A percentile compares a stretch with the other conserved stretches of the same genome.
phyloP scores from a whole-genome alignment of 2,113 vertebrate species.

The Chinchilla lanigera region DNA sequence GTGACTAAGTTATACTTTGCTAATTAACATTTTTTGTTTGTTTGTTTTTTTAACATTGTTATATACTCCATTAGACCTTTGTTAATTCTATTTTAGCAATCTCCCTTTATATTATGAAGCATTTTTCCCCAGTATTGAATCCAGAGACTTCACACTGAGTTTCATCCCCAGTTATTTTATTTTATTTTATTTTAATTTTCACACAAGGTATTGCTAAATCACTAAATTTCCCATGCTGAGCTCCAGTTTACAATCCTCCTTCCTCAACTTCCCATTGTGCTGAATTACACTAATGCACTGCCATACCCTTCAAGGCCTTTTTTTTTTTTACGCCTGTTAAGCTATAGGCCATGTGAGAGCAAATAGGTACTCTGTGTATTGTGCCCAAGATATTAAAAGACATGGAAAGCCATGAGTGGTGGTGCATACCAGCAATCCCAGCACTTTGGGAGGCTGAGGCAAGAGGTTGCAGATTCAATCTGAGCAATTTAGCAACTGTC shows the following conservation, averaged over 20 bases:
- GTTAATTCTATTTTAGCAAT: conserved; percentile 19
- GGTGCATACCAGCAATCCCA: background rate
- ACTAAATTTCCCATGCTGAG: background rate
- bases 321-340: background rate
- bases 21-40: no score
- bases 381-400: background rate
- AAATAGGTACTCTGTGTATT: background rate
- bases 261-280: background rate
- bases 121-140: background rate
- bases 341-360: background rate
- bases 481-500: background rate
- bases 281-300: background rate
- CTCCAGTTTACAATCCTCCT: background rate
- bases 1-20: background rate
- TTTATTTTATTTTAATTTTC: background rate
- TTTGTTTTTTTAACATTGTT: no score
- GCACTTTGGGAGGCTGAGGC: background rate
- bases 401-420: background rate
- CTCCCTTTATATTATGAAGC: background rate
- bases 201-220: background rate
- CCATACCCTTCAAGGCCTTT: background rate
- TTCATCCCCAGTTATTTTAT: background rate
- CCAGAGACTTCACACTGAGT: background rate
- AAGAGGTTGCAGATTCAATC: background rate
- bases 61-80: background rate